These are phyloP conservation scores for Coptotermes formosanus DNA, from an alignment of 1,140 invertebrate genomes.

Conservation along the genomic window DNA sequence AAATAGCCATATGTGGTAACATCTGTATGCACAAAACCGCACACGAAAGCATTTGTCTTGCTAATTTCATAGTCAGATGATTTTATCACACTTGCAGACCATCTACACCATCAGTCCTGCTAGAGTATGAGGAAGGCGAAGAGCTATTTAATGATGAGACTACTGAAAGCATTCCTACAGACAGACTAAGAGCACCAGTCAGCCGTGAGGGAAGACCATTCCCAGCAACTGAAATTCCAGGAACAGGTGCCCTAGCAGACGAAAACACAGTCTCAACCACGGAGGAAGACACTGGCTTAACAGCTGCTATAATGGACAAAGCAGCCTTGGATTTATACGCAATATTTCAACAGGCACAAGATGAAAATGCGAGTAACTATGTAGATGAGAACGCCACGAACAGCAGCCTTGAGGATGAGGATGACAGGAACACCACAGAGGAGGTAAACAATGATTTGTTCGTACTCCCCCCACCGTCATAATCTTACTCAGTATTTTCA, in stretches of 20 bases:
- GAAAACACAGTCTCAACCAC: constrained; percentile 42
- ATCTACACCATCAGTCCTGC: background rate
- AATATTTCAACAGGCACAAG: constrained; percentile 67
- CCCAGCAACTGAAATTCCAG: constrained; percentile 31
- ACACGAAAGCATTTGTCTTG: no score
- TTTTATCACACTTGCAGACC: background rate
- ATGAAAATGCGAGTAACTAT: constrained; percentile 64
- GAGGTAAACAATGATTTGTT: background rate
- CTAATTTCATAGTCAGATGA: no score
- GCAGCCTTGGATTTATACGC: constrained; percentile 77
- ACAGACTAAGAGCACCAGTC: constrained; percentile 46
- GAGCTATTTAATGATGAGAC: background rate
- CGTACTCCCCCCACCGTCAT: no score
- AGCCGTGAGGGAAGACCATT: constrained; percentile 40
- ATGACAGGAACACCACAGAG: background rate
- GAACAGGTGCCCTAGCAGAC: constrained; percentile 48
- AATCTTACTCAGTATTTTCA: no score
- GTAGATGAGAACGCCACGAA: constrained; percentile 15
- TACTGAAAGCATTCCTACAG: background rate
- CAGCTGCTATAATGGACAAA: constrained; percentile 58
- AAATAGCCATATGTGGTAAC: no score
- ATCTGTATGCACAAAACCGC: no score
- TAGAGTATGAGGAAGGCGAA: background rate
- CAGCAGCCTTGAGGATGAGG: background rate
- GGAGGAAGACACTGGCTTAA: background rate